Percentiles rank a stretch among this genome's conserved stretches.
Conservation (phyloP, 2,888 invertebrate species). For the Podabrus alpinus region DNA sequence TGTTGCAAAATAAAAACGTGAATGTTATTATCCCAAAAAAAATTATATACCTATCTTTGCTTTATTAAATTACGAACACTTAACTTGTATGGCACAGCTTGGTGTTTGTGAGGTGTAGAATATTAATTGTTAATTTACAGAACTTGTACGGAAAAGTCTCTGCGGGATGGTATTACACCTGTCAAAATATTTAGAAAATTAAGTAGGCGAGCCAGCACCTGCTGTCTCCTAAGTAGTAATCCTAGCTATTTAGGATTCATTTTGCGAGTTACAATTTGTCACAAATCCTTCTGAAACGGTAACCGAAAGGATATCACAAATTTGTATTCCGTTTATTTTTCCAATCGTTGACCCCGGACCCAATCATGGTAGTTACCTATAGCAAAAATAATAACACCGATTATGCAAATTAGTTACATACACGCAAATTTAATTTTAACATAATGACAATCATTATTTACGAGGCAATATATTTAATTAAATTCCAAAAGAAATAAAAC, state of each 20-base stretch:
- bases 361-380: background rate
- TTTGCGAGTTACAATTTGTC: constrained; percentile 52
- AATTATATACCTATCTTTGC: constrained; percentile 6
- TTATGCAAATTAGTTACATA: background rate
- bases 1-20: background rate
- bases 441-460: background rate
- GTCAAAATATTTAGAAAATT: constrained; percentile 29
- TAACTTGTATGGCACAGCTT: constrained; percentile 14
- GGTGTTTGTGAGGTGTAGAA: constrained; percentile 25
- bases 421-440: background rate
- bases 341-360: background rate
- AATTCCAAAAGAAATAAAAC: background rate
- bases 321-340: constrained; percentile 7
- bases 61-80: constrained; percentile 23
- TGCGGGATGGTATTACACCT: constrained; percentile 24
- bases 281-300: constrained; percentile 39
- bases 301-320: constrained; percentile 14
- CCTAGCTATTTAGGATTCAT: constrained; percentile 51
- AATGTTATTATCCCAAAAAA: background rate
- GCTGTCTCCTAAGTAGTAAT: constrained; percentile 48
- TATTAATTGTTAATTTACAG: constrained; percentile 29
- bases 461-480: background rate
- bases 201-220: constrained; percentile 39
- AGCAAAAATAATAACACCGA: background rate
- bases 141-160: constrained; percentile 20